These are phyloP conservation scores for Urocynchramus pylzowi DNA, from an alignment of 2,113 vertebrate species.

Conservation along the genomic window DNA sequence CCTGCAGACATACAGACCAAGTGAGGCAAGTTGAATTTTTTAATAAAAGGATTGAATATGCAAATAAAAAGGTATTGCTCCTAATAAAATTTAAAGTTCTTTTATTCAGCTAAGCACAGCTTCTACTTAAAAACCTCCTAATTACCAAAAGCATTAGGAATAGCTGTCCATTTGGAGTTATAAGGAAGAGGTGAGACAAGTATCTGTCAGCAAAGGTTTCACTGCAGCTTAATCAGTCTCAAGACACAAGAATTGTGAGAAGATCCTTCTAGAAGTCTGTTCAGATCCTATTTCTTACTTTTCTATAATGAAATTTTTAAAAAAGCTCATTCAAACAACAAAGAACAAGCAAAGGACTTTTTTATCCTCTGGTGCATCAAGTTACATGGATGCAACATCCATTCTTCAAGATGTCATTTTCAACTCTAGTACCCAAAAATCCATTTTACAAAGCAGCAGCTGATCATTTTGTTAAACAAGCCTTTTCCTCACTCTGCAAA, in stretches of 20 bases:
- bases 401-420: not conserved
- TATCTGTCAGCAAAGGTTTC: not conserved
- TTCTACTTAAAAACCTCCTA: not conserved
- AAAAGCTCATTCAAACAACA: not conserved
- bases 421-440: not conserved
- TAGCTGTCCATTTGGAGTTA: not conserved
- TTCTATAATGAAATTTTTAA: not conserved
- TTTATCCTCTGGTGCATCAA: not conserved
- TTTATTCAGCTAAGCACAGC: not conserved
- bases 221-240: not conserved
- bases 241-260: not conserved
- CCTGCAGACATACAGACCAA: not conserved
- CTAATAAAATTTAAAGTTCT: not conserved
- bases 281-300: not conserved
- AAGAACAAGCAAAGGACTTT: not conserved
- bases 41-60: not conserved
- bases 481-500: not conserved
- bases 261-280: not conserved
- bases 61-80: not conserved
- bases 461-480: not conserved
- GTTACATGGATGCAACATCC: not conserved
- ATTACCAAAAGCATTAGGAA: not conserved
- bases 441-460: not conserved
- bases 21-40: not conserved
- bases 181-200: not conserved